A percentile compares a stretch with the other conserved stretches of the same genome.
Conservation (phyloP, 2,113 vertebrate genomes). For the Cheirogaleus medius region DNA sequence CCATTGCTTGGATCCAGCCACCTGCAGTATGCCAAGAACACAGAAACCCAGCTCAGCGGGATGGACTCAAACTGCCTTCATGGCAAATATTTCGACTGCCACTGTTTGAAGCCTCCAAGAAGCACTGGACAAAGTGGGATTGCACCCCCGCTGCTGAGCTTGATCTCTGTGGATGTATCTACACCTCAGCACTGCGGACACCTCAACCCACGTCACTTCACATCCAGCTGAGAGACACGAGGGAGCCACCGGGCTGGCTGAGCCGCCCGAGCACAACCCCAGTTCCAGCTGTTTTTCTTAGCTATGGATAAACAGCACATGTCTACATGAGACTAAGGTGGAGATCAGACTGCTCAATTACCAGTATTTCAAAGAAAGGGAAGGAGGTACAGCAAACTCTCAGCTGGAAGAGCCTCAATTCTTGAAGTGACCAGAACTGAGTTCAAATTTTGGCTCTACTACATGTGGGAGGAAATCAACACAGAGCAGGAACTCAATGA, state of each 20-base stretch:
- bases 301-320: not conserved
- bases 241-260: not conserved
- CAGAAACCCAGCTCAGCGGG: not conserved
- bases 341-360: not conserved
- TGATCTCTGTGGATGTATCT: conserved; percentile 77
- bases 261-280: accelerated
- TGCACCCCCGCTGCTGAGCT: conserved; percentile 64
- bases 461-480: not conserved
- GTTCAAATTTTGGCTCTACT: not conserved
- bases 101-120: conserved; percentile 68
- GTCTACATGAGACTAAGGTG: not conserved
- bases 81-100: conserved; percentile 77
- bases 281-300: not conserved
- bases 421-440: not conserved
- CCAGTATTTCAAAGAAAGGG: not conserved
- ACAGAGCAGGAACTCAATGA: not conserved
- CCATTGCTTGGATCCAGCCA: not conserved
- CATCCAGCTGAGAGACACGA: not conserved
- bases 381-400: not conserved
- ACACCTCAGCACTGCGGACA: conserved; percentile 73
- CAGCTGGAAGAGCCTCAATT: not conserved
- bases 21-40: not conserved
- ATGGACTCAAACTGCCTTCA: conserved; percentile 62
- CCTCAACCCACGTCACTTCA: conserved; percentile 30
- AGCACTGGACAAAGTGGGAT: conserved; percentile 61